These are phyloP conservation scores for Sebastiscus tertius DNA, from an alignment of 2,797 vertebrate species.

Conservation along the genomic window DNA sequence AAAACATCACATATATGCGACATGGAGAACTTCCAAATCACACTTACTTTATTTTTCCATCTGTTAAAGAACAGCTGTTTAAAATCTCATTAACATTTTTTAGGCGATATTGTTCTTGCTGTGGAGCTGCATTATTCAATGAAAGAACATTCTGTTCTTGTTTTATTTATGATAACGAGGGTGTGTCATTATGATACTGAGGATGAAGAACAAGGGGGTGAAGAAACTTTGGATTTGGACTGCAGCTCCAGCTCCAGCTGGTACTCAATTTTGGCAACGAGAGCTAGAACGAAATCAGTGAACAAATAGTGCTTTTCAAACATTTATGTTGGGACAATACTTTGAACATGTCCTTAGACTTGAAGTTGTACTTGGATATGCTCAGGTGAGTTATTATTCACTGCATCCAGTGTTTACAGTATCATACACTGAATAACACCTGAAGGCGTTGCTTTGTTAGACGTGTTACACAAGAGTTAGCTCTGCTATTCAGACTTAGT, in stretches of 20 bases:
- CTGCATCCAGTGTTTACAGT: slow-evolving; percentile 12
- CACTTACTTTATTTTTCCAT: slow-evolving; percentile 2
- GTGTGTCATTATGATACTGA: slow-evolving; percentile 48
- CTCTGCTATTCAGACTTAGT: neutral
- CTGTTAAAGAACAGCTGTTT: slow-evolving; percentile 38
- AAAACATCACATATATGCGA: neutral
- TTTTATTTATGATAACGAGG: slow-evolving; percentile 60
- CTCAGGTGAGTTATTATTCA: neutral
- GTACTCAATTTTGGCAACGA: neutral
- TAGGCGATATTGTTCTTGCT: neutral
- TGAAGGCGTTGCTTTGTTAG: slow-evolving; percentile 2
- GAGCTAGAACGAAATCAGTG: neutral
- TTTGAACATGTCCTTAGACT: neutral
- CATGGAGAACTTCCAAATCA: neutral
- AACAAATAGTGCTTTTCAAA: neutral
- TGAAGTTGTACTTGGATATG: neutral
- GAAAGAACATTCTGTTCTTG: slow-evolving; percentile 51
- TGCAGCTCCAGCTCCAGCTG: neutral
- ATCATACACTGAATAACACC: neutral
- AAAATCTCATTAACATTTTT: slow-evolving; percentile 18
- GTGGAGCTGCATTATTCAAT: slow-evolving; percentile 35
- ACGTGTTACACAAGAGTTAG: slow-evolving; percentile 6
- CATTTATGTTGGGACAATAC: neutral
- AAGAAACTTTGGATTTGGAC: slow-evolving; percentile 37
- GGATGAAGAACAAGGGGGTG: slow-evolving; percentile 34